Conservation (phyloP, 2,113 vertebrate species). For the Dipodomys spectabilis region DNA sequence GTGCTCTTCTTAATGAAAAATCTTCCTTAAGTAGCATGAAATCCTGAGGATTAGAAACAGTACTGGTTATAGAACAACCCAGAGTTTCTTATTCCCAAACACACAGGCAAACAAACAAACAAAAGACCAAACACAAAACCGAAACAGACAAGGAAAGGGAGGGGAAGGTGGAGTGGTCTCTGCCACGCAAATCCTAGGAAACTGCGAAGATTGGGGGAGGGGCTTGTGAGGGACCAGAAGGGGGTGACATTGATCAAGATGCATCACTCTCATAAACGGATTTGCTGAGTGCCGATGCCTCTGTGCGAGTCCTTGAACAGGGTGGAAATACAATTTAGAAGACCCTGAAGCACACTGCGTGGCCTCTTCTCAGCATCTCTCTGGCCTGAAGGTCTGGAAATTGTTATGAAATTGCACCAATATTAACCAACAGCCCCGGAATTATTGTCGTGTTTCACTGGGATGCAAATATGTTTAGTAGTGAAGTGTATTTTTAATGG, state of each 20-base stretch:
- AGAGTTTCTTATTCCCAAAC: neutral
- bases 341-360: too few relatives aligned
- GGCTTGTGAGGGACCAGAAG: too few relatives aligned
- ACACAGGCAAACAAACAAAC: neutral
- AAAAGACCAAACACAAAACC: neutral
- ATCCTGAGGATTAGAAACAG: neutral
- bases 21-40: neutral
- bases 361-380: neutral
- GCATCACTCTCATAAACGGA: too few relatives aligned
- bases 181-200: too few relatives aligned
- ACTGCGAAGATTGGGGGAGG: too few relatives aligned
- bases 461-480: too few relatives aligned
- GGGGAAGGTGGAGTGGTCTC: too few relatives aligned
- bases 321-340: too few relatives aligned
- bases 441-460: fast-evolving
- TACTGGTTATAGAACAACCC: neutral
- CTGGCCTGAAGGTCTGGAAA: neutral
- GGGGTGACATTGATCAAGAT: too few relatives aligned
- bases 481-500: neutral
- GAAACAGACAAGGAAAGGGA: neutral
- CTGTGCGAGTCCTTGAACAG: too few relatives aligned
- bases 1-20: neutral
- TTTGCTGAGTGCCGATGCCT: too few relatives aligned
- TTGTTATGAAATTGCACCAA: neutral
- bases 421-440: neutral